Evolutionary conservation across 2,888 invertebrate species (phyloP).

Genomic region (Drosophila lutescens): DNA sequence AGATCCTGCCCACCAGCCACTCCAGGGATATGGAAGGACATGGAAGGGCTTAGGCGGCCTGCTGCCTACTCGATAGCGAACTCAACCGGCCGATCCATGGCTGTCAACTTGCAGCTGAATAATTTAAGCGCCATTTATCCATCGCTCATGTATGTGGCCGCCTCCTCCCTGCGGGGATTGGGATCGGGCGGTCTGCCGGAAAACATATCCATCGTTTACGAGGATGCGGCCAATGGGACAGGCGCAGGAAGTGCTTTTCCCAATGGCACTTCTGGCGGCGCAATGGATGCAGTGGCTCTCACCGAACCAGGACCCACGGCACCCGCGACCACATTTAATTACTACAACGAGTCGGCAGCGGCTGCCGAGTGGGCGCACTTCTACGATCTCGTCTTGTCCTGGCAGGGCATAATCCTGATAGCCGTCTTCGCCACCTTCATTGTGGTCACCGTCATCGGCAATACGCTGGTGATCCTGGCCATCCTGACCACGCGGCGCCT

Average conservation of each 20-base stretch:
- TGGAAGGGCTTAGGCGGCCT: slow-evolving; percentile 27
- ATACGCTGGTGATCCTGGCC: slow-evolving; percentile 94
- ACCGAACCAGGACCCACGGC: slow-evolving; percentile 27
- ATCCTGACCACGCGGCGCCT: slow-evolving; percentile 94
- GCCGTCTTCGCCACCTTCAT: slow-evolving; percentile 88
- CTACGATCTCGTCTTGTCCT: slow-evolving; percentile 81
- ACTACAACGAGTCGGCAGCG: slow-evolving; percentile 72
- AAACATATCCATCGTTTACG: slow-evolving; percentile 64
- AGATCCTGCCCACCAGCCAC: neutral
- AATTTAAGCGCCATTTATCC: slow-evolving; percentile 51
- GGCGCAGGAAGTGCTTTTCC: neutral
- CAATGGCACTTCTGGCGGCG: slow-evolving; percentile 17
- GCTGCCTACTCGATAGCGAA: slow-evolving; percentile 27
- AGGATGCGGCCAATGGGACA: slow-evolving; percentile 50
- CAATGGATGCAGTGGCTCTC: slow-evolving; percentile 24
- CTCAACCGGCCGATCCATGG: slow-evolving; percentile 58
- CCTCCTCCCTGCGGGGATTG: slow-evolving; percentile 54
- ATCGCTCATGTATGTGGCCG: slow-evolving; percentile 73
- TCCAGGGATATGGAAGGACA: slow-evolving; percentile 10
- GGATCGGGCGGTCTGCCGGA: slow-evolving; percentile 46
- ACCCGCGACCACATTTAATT: slow-evolving; percentile 57
- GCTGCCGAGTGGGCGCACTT: slow-evolving; percentile 79
- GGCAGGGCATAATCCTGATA: slow-evolving; percentile 87
- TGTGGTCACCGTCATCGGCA: slow-evolving; percentile 92
- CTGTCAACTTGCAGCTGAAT: slow-evolving; percentile 57